Evolutionary conservation across 1,140 invertebrate genomes (phyloP).

Genomic region (Aethina tumida): DNA sequence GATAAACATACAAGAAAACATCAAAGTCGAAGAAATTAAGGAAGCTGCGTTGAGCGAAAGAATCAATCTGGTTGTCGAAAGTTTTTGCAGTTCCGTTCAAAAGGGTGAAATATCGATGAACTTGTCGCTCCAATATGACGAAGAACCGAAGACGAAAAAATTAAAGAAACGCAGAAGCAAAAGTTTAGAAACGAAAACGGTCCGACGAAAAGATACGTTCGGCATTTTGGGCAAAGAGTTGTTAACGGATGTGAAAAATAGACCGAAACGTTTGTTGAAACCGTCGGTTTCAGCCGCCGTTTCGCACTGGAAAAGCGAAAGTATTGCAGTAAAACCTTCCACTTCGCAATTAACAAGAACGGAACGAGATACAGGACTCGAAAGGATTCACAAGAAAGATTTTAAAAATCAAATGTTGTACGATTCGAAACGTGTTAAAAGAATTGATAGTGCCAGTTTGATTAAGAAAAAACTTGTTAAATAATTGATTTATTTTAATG

Average conservation of each 20-base stretch:
- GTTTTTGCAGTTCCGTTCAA: slow-evolving; percentile 16
- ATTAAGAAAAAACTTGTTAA: slow-evolving; percentile 18
- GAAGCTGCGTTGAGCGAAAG: slow-evolving; percentile 11
- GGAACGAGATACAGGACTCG: slow-evolving; percentile 8
- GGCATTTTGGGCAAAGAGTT: slow-evolving; percentile 2
- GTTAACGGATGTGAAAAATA: slow-evolving; percentile 19
- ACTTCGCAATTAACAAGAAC: slow-evolving; percentile 7
- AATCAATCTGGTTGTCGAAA: slow-evolving; percentile 14
- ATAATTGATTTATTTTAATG: too few species aligned
- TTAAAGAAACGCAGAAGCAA: not conserved
- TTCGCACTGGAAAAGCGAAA: too few species aligned
- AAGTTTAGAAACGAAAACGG: not conserved
- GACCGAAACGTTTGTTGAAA: slow-evolving; percentile 15
- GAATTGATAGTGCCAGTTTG: slow-evolving; percentile 17
- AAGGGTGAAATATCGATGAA: slow-evolving; percentile 17
- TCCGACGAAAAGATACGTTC: not conserved
- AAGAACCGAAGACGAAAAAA: not conserved
- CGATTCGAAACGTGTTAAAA: slow-evolving; percentile 15
- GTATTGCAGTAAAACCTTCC: slow-evolving; percentile 15
- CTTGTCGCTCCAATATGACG: slow-evolving; percentile 17
- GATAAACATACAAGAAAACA: slow-evolving; percentile 16
- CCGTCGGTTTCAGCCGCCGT: slow-evolving; percentile 11
- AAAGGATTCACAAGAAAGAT: slow-evolving; percentile 21
- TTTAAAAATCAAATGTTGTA: slow-evolving; percentile 26
- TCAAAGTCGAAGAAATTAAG: slow-evolving; percentile 11